These are phyloP conservation scores for Atherinomorus stipes DNA, from an alignment of 2,113 vertebrate genomes.

Conservation along the genomic window DNA sequence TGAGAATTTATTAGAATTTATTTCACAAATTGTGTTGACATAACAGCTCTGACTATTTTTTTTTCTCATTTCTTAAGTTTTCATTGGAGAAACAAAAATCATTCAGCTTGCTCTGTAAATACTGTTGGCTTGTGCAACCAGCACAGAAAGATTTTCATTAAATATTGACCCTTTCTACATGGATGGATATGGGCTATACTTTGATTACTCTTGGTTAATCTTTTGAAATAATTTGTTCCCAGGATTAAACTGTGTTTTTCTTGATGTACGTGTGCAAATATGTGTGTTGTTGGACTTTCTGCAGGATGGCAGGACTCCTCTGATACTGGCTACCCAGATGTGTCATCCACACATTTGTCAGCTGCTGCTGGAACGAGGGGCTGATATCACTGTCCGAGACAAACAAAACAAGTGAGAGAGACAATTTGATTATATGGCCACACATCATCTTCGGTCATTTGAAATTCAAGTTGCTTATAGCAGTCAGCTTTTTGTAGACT, in stretches of 20 bases:
- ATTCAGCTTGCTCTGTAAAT: background rate
- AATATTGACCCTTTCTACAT: background rate
- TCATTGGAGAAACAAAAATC: background rate
- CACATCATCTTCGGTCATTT: background rate
- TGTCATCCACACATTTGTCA: conserved; percentile 92
- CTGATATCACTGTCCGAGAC: conserved; percentile 89
- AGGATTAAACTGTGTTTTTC: background rate
- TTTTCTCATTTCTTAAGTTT: background rate
- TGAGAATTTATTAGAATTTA: conserved; percentile 78
- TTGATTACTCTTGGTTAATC: background rate
- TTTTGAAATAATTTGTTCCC: background rate
- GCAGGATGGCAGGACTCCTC: conserved; percentile 93
- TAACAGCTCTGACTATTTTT: background rate
- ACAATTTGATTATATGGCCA: background rate
- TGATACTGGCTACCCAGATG: conserved; percentile 97
- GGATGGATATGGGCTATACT: background rate
- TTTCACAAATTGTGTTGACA: conserved; percentile 16
- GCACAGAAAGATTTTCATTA: background rate
- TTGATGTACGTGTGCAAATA: background rate
- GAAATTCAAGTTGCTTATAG: background rate
- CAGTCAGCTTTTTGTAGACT: background rate
- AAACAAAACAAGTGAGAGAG: conserved; percentile 92
- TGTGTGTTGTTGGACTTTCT: background rate
- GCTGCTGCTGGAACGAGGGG: conserved; percentile 91
- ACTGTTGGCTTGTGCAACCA: background rate